Percentiles rank a stretch among this genome's conserved stretches.
Conservation (phyloP, 2,888 invertebrate species). For the Pyrochroa serraticornis region DNA sequence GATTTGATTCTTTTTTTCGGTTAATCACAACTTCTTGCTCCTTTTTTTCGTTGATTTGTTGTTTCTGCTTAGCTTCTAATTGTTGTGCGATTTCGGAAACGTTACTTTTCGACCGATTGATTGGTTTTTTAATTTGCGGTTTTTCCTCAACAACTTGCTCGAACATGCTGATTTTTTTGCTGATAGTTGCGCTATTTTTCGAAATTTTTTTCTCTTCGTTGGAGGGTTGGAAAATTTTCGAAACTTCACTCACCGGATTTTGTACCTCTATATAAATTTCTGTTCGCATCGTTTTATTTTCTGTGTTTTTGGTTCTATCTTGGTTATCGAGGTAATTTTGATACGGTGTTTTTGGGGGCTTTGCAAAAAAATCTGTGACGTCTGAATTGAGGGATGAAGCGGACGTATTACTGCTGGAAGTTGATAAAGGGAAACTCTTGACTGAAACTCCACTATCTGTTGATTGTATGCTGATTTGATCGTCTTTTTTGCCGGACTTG, state of each 20-base stretch:
- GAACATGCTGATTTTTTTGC: constrained; percentile 25
- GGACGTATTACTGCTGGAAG: constrained; percentile 26
- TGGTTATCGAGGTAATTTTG: constrained; percentile 39
- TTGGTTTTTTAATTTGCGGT: constrained; percentile 25
- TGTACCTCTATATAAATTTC: constrained; percentile 49
- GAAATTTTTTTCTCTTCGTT: constrained; percentile 6
- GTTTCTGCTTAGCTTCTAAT: constrained; percentile 1
- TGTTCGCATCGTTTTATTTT: constrained; percentile 41
- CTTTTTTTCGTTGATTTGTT: not conserved
- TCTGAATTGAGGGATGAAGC: constrained; percentile 35
- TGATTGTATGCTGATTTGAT: constrained; percentile 37
- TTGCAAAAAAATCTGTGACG: constrained; percentile 29
- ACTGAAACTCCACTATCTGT: constrained; percentile 39
- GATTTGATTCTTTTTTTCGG: not conserved
- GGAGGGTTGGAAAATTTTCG: constrained; percentile 26
- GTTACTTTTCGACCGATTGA: constrained; percentile 17
- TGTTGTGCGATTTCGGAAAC: constrained; percentile 11
- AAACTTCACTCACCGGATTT: constrained; percentile 27
- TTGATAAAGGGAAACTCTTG: constrained; percentile 34
- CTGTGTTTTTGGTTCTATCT: constrained; percentile 13
- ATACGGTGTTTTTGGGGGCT: constrained; percentile 40
- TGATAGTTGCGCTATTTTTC: not conserved
- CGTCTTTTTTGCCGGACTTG: constrained; percentile 42
- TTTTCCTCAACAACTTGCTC: constrained; percentile 22
- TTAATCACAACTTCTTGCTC: not conserved